phyloP scores from a whole-genome alignment of 1,140 invertebrate species.

The Pararge aegeria region DNA sequence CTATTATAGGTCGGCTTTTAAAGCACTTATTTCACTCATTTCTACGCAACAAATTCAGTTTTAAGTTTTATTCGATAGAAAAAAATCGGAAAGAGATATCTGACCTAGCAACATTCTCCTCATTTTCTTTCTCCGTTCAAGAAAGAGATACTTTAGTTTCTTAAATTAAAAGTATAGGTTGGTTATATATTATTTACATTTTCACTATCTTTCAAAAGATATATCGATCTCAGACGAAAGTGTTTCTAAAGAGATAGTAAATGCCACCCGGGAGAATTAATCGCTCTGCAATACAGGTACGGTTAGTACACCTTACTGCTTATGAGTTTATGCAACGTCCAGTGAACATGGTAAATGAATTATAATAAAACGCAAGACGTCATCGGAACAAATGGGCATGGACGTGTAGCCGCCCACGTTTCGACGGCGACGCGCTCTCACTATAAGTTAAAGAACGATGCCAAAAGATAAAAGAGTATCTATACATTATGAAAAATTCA shows the following conservation, averaged over 20 bases:
- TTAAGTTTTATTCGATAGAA: too few species aligned
- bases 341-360: constrained; percentile 65
- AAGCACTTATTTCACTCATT: too few species aligned
- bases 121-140: too few species aligned
- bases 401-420: constrained; percentile 65
- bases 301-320: constrained; percentile 17
- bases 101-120: too few species aligned
- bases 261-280: constrained; percentile 17
- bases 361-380: constrained; percentile 68
- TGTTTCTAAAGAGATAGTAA: not conserved
- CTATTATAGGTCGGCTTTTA: too few species aligned
- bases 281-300: constrained; percentile 9
- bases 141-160: too few species aligned
- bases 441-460: constrained; percentile 35
- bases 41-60: too few species aligned
- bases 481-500: not conserved
- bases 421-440: constrained; percentile 33
- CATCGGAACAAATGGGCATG: constrained; percentile 70
- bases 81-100: too few species aligned
- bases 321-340: constrained; percentile 20
- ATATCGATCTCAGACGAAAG: not conserved
- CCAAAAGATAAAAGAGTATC: constrained; percentile 36
- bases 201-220: too few species aligned
- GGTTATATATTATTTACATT: too few species aligned
- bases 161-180: too few species aligned